Percentiles rank a stretch among this genome's conserved stretches.
These are phyloP conservation scores for Delia radicum DNA, from an alignment of 1,140 invertebrate genomes.

Conservation along the genomic window DNA sequence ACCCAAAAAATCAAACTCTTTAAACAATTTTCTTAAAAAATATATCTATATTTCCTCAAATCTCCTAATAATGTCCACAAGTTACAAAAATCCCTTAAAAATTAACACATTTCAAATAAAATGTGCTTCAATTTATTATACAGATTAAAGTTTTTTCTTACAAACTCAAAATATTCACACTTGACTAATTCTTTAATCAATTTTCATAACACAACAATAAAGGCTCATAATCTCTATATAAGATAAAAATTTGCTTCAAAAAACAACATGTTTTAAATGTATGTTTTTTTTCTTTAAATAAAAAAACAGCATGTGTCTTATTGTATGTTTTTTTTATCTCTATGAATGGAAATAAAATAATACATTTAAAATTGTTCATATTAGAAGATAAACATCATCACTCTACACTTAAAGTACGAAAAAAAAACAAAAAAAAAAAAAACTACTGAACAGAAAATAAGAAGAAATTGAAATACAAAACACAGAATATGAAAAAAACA, in stretches of 20 bases:
- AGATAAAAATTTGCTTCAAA: neutral
- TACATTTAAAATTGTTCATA: no score
- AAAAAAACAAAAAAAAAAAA: neutral
- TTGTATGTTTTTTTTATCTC: neutral
- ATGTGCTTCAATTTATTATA: no score
- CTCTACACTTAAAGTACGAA: neutral
- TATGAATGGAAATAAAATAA: neutral
- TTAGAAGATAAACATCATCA: neutral
- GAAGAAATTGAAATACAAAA: neutral
- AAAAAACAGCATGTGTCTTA: neutral
- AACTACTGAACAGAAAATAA: neutral
- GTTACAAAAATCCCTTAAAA: no score
- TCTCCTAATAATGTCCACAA: no score
- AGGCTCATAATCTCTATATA: neutral
- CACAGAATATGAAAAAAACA: no score
- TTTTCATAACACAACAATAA: neutral
- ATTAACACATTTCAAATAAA: no score
- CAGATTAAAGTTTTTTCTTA: no score
- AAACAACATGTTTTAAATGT: neutral
- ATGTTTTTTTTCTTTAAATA: neutral
- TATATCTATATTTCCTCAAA: no score
- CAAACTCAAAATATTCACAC: neutral
- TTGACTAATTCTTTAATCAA: neutral
- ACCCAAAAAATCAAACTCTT: no score
- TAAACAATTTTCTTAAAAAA: no score